phyloP scores from a whole-genome alignment of 2,888 invertebrate species.

The Saturnia japonica region DNA sequence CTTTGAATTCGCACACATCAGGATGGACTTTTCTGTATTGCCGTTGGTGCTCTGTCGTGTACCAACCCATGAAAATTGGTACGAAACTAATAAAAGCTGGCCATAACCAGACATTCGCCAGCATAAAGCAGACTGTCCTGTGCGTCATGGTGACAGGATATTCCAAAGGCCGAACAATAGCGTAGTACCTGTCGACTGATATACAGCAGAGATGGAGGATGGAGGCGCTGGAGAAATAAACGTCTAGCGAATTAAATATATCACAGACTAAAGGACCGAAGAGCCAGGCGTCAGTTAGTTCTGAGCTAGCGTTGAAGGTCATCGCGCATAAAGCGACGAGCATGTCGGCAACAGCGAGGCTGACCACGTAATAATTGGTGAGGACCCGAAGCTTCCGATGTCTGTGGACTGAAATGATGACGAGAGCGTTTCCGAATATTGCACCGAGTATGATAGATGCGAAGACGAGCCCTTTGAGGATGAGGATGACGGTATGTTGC shows the following conservation, averaged over 20 bases:
- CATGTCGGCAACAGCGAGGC: conserved; percentile 96
- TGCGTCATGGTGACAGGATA: conserved; percentile 96
- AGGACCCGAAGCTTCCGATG: conserved; percentile 92
- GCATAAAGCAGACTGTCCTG: conserved; percentile 89
- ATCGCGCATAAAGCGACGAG: conserved; percentile 95
- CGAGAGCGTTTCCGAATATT: conserved; percentile 94
- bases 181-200: conserved; percentile 95
- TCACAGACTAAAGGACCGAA: conserved; percentile 96
- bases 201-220: conserved; percentile 97
- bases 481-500: conserved; percentile 79
- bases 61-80: conserved; percentile 97
- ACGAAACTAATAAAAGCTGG: conserved; percentile 96
- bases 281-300: conserved; percentile 92
- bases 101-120: conserved; percentile 94
- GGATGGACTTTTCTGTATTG: conserved; percentile 84
- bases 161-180: conserved; percentile 94
- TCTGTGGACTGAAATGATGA: conserved; percentile 91
- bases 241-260: conserved; percentile 96
- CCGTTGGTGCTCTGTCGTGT: conserved; percentile 92
- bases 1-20: conserved; percentile 91
- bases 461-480: conserved; percentile 90
- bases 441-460: conserved; percentile 94
- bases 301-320: conserved; percentile 96
- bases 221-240: conserved; percentile 95
- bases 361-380: conserved; percentile 98